A percentile compares a stretch with the other conserved stretches of the same genome.
Evolutionary conservation across 2,113 vertebrate genomes (phyloP).

Genomic region (Thymallus thymallus): DNA sequence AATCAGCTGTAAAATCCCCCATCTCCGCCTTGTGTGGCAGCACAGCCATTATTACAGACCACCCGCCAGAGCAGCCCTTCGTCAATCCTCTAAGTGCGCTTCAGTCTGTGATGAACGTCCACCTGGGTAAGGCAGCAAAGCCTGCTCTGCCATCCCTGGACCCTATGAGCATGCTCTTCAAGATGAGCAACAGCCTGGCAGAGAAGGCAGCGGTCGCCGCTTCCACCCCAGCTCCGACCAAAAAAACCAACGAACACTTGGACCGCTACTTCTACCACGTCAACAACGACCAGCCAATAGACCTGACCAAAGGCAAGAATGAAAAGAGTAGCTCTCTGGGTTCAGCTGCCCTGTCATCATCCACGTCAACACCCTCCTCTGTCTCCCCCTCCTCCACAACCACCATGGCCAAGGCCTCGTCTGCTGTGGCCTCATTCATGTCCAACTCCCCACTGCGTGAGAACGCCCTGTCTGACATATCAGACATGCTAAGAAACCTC

Average conservation of each 20-base stretch:
- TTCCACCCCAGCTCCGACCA: slow-evolving; percentile 85
- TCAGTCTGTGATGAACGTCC: slow-evolving; percentile 98
- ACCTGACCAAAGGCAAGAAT: slow-evolving; percentile 97
- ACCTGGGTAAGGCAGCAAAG: slow-evolving; percentile 96
- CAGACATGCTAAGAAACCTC: slow-evolving; percentile 98
- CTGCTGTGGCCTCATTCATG: slow-evolving; percentile 95
- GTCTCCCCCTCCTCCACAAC: slow-evolving; percentile 87
- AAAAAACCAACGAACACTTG: slow-evolving; percentile 87
- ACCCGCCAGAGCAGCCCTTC: slow-evolving; percentile 95
- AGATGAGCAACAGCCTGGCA: slow-evolving; percentile 98
- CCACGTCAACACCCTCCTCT: slow-evolving; percentile 87
- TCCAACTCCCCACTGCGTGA: slow-evolving; percentile 94
- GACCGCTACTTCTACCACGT: slow-evolving; percentile 97
- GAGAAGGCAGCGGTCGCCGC: slow-evolving; percentile 95
- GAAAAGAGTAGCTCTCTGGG: slow-evolving; percentile 86
- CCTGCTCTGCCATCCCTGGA: slow-evolving; percentile 92
- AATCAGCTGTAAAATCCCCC: slow-evolving; percentile 75
- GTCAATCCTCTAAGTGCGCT: slow-evolving; percentile 97
- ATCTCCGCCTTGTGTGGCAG: slow-evolving; percentile 81
- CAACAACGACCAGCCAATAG: slow-evolving; percentile 96
- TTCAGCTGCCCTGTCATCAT: slow-evolving; percentile 87
- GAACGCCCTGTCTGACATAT: slow-evolving; percentile 98
- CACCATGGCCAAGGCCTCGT: slow-evolving; percentile 90
- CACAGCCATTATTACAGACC: slow-evolving; percentile 96
- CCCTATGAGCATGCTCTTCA: slow-evolving; percentile 99